phyloP scores from a whole-genome alignment of 2,888 invertebrate species.

The Ypsolopha scabrella region DNA sequence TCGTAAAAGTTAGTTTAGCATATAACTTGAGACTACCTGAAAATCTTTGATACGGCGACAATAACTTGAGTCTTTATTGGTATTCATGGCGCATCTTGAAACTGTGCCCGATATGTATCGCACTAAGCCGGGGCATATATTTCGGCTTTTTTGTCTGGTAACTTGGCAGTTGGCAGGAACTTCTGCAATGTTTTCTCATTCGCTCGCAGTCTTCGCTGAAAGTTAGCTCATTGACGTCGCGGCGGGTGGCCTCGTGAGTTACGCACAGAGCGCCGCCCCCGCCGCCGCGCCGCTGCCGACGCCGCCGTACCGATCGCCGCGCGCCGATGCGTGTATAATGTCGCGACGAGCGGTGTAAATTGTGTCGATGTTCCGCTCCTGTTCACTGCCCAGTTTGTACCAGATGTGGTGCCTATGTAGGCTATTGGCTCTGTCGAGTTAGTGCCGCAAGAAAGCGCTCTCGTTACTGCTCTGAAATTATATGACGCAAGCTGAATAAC shows the following conservation, averaged over 20 bases:
- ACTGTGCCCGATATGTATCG: conserved; percentile 41
- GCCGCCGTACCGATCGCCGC: conserved; percentile 32
- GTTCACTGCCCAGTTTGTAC: too few species aligned
- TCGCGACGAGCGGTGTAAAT: conserved; percentile 49
- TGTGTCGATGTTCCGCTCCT: conserved; percentile 31
- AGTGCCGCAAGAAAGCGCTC: too few species aligned
- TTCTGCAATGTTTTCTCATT: conserved; percentile 61
- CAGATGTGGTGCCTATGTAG: too few species aligned
- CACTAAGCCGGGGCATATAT: conserved; percentile 45
- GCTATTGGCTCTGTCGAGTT: too few species aligned
- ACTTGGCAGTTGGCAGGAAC: conserved; percentile 48
- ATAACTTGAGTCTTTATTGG: conserved; percentile 40
- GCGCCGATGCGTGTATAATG: conserved; percentile 61
- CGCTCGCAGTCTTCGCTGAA: conserved; percentile 46
- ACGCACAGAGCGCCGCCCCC: conserved; percentile 22
- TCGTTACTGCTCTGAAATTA: too few species aligned
- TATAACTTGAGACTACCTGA: conserved; percentile 9
- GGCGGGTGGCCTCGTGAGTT: conserved; percentile 48
- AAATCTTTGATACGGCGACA: conserved; percentile 27
- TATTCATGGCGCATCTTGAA: conserved; percentile 45
- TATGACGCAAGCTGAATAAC: too few species aligned
- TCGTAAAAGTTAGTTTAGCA: too few species aligned
- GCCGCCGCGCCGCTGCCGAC: conserved; percentile 26
- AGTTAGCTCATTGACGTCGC: conserved; percentile 58
- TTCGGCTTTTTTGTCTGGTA: conserved; percentile 53